Percentiles rank a stretch among this genome's conserved stretches.
phyloP scores from a whole-genome alignment of 2,888 invertebrate genomes.

The Tipula helvola region DNA sequence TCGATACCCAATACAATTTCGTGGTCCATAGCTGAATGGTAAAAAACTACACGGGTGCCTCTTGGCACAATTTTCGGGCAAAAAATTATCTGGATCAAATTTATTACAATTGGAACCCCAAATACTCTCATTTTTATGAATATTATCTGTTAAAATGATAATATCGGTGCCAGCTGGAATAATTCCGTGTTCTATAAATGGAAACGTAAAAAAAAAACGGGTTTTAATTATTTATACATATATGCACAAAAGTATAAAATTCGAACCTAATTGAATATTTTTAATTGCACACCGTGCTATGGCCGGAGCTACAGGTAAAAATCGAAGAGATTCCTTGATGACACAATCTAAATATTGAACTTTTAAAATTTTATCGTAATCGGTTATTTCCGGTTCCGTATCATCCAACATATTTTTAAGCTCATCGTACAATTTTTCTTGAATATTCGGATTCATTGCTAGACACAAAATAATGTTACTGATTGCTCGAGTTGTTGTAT shows the following conservation, averaged over 20 bases:
- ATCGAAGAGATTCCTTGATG: background rate
- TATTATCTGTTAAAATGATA: background rate
- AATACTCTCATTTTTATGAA: background rate
- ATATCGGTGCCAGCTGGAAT: background rate
- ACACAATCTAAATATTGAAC: background rate
- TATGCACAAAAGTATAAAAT: background rate
- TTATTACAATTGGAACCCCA: background rate
- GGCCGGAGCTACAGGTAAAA: background rate
- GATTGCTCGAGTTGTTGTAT: background rate
- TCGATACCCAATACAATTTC: background rate
- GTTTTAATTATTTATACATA: background rate
- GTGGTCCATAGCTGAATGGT: too few relatives aligned
- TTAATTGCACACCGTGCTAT: background rate
- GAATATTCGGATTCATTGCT: background rate
- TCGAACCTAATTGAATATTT: background rate
- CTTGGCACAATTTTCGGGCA: background rate
- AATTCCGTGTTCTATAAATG: background rate
- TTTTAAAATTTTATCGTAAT: background rate
- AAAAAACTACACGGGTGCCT: background rate
- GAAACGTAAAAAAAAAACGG: background rate
- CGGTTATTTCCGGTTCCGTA: background rate
- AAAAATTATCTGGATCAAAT: background rate
- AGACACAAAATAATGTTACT: background rate
- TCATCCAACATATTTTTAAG: background rate
- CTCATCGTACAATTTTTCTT: background rate